Evolutionary conservation across 2,888 invertebrate genomes (phyloP).

Genomic region (Hydraecia micacea): DNA sequence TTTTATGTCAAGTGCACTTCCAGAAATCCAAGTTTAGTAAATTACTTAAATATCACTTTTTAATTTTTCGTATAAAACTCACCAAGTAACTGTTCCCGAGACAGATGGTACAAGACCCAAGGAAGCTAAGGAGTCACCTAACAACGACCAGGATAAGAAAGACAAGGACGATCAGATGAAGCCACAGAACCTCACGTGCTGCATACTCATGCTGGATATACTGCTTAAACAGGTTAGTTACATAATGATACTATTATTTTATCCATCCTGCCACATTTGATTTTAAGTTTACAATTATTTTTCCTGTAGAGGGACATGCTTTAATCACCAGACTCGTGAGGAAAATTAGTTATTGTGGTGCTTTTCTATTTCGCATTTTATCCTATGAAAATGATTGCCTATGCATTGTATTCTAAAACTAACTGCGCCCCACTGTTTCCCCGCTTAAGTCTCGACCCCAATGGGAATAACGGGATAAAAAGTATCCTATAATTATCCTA

Average conservation of each 20-base stretch:
- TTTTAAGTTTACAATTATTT: not conserved
- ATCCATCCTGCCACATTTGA: not conserved
- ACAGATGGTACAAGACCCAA: slow-evolving; percentile 76
- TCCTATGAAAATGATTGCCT: too few species aligned
- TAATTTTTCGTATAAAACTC: not conserved
- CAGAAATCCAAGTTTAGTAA: not conserved
- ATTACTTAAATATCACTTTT: not conserved
- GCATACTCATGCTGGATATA: slow-evolving; percentile 98
- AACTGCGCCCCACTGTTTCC: too few species aligned
- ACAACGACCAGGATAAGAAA: slow-evolving; percentile 75
- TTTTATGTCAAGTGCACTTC: not conserved
- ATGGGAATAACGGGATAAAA: too few species aligned
- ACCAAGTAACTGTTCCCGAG: not conserved
- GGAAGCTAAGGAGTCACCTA: slow-evolving; percentile 77
- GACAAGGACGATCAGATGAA: slow-evolving; percentile 89
- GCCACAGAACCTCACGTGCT: slow-evolving; percentile 97
- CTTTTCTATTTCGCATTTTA: too few species aligned
- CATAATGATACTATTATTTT: not conserved
- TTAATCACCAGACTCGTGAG: too few species aligned
- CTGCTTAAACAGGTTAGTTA: slow-evolving; percentile 96
- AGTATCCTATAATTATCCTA: too few species aligned
- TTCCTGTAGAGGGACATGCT: not conserved
- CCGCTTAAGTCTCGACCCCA: too few species aligned
- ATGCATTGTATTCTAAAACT: too few species aligned
- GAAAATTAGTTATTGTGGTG: too few species aligned